Conservation (phyloP, 2,888 invertebrate genomes). For the Arctia plantaginis region DNA sequence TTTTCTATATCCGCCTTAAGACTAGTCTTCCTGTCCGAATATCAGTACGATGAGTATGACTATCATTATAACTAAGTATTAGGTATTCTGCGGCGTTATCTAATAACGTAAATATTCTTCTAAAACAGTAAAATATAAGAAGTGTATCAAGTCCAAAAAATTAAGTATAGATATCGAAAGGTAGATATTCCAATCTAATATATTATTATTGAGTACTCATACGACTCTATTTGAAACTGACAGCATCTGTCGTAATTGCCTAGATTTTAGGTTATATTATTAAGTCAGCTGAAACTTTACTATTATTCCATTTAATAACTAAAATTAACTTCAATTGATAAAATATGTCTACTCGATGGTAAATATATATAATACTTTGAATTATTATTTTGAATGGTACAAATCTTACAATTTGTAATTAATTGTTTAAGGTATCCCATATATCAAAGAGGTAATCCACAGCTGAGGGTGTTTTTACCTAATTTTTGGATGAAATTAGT, state of each 20-base stretch:
- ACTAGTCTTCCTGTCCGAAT: too few species aligned
- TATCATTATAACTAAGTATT: too few species aligned
- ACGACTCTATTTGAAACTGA: neutral
- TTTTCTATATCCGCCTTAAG: too few species aligned
- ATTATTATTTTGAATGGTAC: neutral
- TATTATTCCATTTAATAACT: neutral
- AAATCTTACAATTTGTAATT: neutral
- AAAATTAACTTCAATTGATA: neutral
- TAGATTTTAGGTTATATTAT: neutral
- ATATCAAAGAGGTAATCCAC: constrained; percentile 97
- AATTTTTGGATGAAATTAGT: constrained; percentile 99
- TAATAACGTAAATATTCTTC: too few species aligned
- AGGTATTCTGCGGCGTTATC: too few species aligned
- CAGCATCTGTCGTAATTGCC: too few species aligned
- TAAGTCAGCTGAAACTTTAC: neutral
- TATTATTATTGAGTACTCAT: too few species aligned
- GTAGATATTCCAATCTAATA: too few species aligned
- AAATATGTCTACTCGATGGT: constrained; percentile 78
- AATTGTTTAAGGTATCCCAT: constrained; percentile 92
- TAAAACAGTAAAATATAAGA: too few species aligned
- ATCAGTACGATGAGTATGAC: too few species aligned
- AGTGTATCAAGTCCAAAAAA: too few species aligned
- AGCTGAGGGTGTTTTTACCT: constrained; percentile 95
- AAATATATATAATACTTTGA: constrained; percentile 31
- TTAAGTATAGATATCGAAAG: too few species aligned